Evolutionary conservation across 1,140 invertebrate genomes (phyloP), one percentile per base, ranked within the genome.

Genomic region (Bombus pyrosoma): DNA sequence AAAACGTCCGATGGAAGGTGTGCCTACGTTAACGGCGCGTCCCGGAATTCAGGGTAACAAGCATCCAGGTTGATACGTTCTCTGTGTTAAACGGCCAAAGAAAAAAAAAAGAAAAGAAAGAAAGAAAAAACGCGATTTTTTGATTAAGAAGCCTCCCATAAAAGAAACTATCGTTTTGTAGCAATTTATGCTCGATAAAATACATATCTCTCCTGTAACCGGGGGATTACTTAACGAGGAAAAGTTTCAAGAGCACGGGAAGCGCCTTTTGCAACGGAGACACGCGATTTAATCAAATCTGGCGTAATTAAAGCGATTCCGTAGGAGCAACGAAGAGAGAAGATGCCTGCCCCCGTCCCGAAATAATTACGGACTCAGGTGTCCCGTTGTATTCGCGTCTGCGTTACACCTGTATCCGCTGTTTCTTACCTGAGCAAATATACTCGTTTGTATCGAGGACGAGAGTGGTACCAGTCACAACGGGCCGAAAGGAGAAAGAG

Each of bases 371-470:
- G 78, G 84, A 81, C 90, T 87, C 86, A 90, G 91, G 88, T 91
- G 88, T 91, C 87, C 64, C 74, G 69, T 87, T 88, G 85, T 88
- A 79, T 91, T 82, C 77, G 89, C 81, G 81, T 43, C 86, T 80
- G 82, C 81, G 83, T 75, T 90, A 90, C 89, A 90, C 86, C 89
- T 90, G 89, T 90, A 90, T 83, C 89, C 86, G 89, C 64, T 80
- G 25, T 43, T 92, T 92, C 91, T 91, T 87, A 87, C 87, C 85
- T 86, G 83, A 92, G 89, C 89, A 93, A 93, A 93, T 93, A 93
- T 91, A 92, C 91, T 91, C 86, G 89, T 93, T 89, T 82, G 86
- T 89, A 90, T 90, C 89, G 82, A 73, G 66, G 71, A 85, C 62
- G 64, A 84, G 87, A 62, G 74, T 53, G 28, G 59, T n/a, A 62